Evolutionary conservation across 2,113 vertebrate genomes (phyloP).

Genomic region (Romanogobio albipinnatus): DNA sequence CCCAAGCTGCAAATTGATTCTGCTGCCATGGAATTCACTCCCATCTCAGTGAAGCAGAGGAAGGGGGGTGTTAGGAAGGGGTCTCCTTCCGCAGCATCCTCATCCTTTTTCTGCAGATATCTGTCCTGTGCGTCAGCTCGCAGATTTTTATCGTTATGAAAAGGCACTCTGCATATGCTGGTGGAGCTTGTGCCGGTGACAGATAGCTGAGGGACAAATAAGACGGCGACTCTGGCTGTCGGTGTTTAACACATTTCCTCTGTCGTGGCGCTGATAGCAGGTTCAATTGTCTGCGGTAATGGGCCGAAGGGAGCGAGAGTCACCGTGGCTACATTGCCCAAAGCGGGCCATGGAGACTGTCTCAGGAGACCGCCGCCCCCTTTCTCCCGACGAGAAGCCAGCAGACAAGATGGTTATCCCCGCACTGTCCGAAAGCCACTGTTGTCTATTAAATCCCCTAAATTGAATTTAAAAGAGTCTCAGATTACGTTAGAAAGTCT

Average conservation of each 20-base stretch:
- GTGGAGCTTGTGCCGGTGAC: constrained; percentile 30
- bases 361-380: constrained; percentile 22
- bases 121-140: constrained; percentile 47
- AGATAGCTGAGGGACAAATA: constrained; percentile 57
- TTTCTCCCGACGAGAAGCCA: constrained; percentile 37
- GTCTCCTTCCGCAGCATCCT: constrained; percentile 38
- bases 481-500: constrained; percentile 56
- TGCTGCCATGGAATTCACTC: constrained; percentile 57
- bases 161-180: constrained; percentile 60
- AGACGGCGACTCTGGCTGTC: constrained; percentile 43
- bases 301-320: constrained; percentile 45
- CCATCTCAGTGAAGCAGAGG: constrained; percentile 47
- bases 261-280: constrained; percentile 54
- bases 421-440: constrained; percentile 56
- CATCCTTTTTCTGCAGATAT: constrained; percentile 49
- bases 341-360: constrained; percentile 21
- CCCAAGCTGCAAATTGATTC: constrained; percentile 63
- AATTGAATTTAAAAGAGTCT: constrained; percentile 66
- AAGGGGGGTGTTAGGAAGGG: constrained; percentile 20
- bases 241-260: constrained; percentile 57
- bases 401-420: constrained; percentile 63
- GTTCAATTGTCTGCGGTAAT: constrained; percentile 60
- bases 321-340: constrained; percentile 51
- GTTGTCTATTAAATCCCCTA: constrained; percentile 62
- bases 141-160: constrained; percentile 61